A percentile compares a stretch with the other conserved stretches of the same genome.
Evolutionary conservation across 2,888 invertebrate species (phyloP).

Genomic region (Parnassius glacialis): DNA sequence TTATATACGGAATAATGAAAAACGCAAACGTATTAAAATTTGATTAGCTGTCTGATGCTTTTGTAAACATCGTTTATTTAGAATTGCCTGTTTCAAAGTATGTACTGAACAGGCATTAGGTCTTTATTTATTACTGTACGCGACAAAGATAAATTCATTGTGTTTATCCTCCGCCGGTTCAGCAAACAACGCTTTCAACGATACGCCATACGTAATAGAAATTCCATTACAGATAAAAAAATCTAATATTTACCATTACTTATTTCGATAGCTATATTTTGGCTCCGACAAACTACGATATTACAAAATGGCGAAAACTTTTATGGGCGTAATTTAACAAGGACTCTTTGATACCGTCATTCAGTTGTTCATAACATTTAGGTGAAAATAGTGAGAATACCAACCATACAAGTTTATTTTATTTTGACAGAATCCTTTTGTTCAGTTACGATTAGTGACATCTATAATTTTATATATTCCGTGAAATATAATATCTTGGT

Average conservation of each 20-base stretch:
- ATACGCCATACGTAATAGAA: constrained; percentile 16
- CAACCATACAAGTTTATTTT: too few species aligned
- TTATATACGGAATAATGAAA: not conserved
- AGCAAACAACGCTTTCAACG: constrained; percentile 42
- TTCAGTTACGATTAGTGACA: too few species aligned
- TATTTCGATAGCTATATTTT: constrained; percentile 11
- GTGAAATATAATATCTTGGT: too few species aligned
- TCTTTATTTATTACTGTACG: constrained; percentile 58
- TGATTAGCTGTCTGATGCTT: constrained; percentile 9
- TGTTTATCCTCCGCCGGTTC: constrained; percentile 56
- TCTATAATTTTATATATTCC: too few species aligned
- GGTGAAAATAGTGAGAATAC: too few species aligned
- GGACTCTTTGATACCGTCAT: too few species aligned
- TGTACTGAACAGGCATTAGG: constrained; percentile 41
- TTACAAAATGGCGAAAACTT: not conserved
- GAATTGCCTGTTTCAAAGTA: constrained; percentile 14
- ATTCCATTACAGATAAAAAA: constrained; percentile 26
- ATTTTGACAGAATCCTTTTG: too few species aligned
- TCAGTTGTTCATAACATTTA: too few species aligned
- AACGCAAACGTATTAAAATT: constrained; percentile 8
- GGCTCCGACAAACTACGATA: not conserved
- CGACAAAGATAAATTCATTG: constrained; percentile 59
- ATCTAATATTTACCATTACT: constrained; percentile 23
- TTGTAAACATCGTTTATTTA: constrained; percentile 1
- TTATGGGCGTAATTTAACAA: too few species aligned